Conservation (phyloP, 2,113 vertebrate genomes). For the Balaeniceps rex region DNA sequence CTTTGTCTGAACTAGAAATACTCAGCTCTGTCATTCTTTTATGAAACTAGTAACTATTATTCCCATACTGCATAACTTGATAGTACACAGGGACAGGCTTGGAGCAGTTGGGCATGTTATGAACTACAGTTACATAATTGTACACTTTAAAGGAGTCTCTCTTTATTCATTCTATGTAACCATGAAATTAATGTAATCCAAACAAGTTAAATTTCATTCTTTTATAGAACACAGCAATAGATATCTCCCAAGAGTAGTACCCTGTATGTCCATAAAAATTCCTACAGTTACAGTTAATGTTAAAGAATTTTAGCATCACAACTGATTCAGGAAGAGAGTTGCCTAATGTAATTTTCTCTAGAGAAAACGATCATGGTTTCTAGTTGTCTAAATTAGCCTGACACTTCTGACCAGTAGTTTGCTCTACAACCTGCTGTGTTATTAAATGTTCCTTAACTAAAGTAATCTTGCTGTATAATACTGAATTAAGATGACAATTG, state of each 20-base stretch:
- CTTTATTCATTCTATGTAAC: background rate
- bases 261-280: background rate
- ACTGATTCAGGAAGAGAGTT: background rate
- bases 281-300: background rate
- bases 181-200: background rate
- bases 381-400: background rate
- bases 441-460: background rate
- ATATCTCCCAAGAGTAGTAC: background rate
- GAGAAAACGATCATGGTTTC: background rate
- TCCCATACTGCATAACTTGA: background rate
- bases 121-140: background rate
- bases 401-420: background rate
- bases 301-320: background rate
- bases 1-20: background rate
- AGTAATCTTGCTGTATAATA: background rate
- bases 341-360: background rate
- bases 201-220: background rate
- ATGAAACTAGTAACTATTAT: background rate
- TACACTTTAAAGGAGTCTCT: background rate
- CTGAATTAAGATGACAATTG: background rate
- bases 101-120: background rate
- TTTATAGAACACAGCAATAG: background rate
- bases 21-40: background rate
- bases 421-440: background rate
- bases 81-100: background rate